A percentile compares a stretch with the other conserved stretches of the same genome.
These are phyloP conservation scores for Drosophila kikkawai DNA, from an alignment of 1,140 invertebrate genomes.

Conservation along the genomic window DNA sequence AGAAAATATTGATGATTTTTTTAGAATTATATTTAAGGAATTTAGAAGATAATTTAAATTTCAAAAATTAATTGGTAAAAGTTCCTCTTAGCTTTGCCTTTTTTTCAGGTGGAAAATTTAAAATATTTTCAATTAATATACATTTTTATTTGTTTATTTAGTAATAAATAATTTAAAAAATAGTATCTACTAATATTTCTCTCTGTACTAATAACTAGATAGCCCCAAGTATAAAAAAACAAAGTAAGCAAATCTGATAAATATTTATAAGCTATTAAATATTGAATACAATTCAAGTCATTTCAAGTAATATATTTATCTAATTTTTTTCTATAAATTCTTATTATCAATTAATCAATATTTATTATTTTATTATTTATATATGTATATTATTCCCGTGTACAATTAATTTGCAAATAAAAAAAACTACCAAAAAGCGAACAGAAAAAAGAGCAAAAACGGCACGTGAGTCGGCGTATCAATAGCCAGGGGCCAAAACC, in stretches of 20 bases:
- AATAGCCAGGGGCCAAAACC: constrained; percentile 32
- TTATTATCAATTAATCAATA: not conserved
- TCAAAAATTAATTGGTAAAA: too few species aligned
- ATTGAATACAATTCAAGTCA: not conserved
- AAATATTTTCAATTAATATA: too few species aligned
- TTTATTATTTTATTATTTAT: not conserved
- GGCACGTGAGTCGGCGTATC: constrained; percentile 59
- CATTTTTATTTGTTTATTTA: too few species aligned
- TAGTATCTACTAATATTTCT: not conserved
- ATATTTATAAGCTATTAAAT: constrained; percentile 10
- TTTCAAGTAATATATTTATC: not conserved
- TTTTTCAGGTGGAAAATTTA: too few species aligned
- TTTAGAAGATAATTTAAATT: too few species aligned
- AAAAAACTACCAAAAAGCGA: constrained; percentile 31
- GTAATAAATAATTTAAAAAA: too few species aligned
- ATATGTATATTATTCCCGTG: not conserved
- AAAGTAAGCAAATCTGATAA: not conserved
- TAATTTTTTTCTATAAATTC: not conserved
- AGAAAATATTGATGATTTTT: not conserved
- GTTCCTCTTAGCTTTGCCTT: too few species aligned
- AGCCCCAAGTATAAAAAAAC: not conserved
- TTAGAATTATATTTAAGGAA: not conserved
- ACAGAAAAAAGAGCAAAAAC: constrained; percentile 40
- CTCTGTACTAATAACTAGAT: not conserved
- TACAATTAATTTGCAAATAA: constrained; percentile 63